Evolutionary conservation across 2,888 invertebrate species (phyloP).

Genomic region (Halocaridina rubra): DNA sequence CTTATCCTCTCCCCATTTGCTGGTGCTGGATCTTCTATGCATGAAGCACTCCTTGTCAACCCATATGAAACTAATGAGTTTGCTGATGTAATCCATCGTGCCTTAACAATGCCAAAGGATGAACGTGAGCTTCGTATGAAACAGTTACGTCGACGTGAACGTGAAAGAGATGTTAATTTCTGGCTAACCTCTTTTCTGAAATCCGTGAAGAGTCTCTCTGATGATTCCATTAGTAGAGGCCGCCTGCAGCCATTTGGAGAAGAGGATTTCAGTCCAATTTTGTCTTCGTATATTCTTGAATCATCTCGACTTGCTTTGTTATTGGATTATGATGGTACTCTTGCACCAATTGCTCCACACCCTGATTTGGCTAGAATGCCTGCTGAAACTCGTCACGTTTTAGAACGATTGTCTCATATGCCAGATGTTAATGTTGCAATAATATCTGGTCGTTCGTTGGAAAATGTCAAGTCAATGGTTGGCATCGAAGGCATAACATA

Average conservation of each 20-base stretch:
- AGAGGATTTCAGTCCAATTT: slow-evolving; percentile 68
- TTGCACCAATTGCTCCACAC: slow-evolving; percentile 69
- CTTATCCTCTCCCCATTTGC: slow-evolving; percentile 70
- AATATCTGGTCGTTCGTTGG: slow-evolving; percentile 69
- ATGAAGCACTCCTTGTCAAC: slow-evolving; percentile 70
- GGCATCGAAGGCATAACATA: slow-evolving; percentile 69
- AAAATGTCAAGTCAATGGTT: slow-evolving; percentile 69
- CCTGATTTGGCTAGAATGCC: slow-evolving; percentile 69
- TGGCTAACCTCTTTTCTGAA: slow-evolving; percentile 69
- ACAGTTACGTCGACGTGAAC: slow-evolving; percentile 69
- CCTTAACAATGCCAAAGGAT: slow-evolving; percentile 69
- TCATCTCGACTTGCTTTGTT: slow-evolving; percentile 68
- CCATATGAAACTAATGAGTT: slow-evolving; percentile 69
- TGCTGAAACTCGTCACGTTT: slow-evolving; percentile 68
- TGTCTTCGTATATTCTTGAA: slow-evolving; percentile 67
- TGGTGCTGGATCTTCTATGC: slow-evolving; percentile 69
- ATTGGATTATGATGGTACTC: slow-evolving; percentile 70
- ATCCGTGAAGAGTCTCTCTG: slow-evolving; percentile 56
- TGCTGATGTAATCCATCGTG: slow-evolving; percentile 69
- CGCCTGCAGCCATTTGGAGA: slow-evolving; percentile 77
- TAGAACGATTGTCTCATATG: slow-evolving; percentile 68
- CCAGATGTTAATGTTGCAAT: slow-evolving; percentile 69
- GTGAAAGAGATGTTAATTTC: slow-evolving; percentile 68
- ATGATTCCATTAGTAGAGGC: slow-evolving; percentile 12
- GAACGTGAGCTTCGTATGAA: slow-evolving; percentile 69